Evolutionary conservation across 2,888 invertebrate species (phyloP), one percentile per base, ranked within the genome.

Genomic region (Acrobasis consociella): DNA sequence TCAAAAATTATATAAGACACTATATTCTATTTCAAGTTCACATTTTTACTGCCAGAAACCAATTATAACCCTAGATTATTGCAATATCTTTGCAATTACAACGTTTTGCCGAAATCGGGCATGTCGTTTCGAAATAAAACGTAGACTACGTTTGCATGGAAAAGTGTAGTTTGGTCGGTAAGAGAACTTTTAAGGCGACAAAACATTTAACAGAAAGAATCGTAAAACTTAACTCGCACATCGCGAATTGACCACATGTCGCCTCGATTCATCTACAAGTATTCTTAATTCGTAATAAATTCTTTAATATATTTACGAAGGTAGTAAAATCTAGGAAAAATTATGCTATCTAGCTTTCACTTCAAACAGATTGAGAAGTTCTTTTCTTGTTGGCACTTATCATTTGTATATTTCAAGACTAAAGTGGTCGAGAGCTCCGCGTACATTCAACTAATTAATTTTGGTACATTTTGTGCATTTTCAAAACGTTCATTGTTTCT

Each of bases 241-340:
- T 39, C 8, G 16, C 15, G 16, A 13, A 17, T 9, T 11, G 39
- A 55, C n/a, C 53, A 55, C 39, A 55, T 39, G 11, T 8, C 39
- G 22, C 15, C 39, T 15, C 55, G 38, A 17, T 7, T 16, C 39
- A 56, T 17, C 13, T 52, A 17, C 38, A n/a, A 9, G 7, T 56
- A 39, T 42, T 51, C 60, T 60, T 60, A 60, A 60, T 38, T 13
- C 51, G 39, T 60, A 60, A 38, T 60, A 60, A 60, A 60, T 60
- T 60, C 60, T 22, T 60, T 51, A 50, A 31, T 59, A 49, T 59
- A 50, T 46, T 46, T 46, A 46, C 46, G 46, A 46, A 46, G 46
- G 53, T 53, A 59, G 37, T 59, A 50, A 49, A n/a, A 49, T 51
- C 15, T 60, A 60, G n/a, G 11, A 39, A 42, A 39, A 60, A 51